phyloP scores from a whole-genome alignment of 1,140 invertebrate genomes.

The Drosophila kohkoa region DNA sequence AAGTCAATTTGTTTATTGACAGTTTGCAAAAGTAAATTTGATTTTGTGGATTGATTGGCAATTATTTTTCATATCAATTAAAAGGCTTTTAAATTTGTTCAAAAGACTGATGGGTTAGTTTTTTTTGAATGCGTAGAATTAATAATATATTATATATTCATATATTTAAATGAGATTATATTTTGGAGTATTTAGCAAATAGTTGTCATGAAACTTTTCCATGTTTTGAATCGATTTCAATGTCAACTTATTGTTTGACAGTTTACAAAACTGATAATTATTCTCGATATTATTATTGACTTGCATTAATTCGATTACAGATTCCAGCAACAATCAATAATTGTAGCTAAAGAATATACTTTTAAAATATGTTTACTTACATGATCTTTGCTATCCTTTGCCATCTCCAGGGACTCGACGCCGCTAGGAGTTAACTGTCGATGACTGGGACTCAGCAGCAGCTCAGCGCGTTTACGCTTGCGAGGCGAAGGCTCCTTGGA shows the following conservation, averaged over 20 bases:
- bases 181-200: no score
- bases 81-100: no score
- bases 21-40: no score
- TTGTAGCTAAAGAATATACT: neutral
- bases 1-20: no score
- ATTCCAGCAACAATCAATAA: neutral
- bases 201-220: neutral
- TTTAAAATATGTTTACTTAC: conserved; percentile 6
- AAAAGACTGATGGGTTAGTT: no score
- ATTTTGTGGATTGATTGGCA: no score
- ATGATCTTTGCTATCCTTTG: conserved; percentile 44
- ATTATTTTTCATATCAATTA: no score
- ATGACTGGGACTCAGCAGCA: conserved; percentile 78
- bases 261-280: neutral
- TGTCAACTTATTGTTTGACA: neutral
- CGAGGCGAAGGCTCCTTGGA: conserved; percentile 70
- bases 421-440: conserved; percentile 75
- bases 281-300: neutral
- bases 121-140: no score
- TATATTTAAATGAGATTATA: no score
- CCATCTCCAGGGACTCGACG: conserved; percentile 39
- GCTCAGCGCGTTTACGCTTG: conserved; percentile 71
- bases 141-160: no score
- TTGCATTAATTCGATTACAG: no score
- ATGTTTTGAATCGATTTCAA: neutral